Conservation (phyloP, 2,888 invertebrate species). For the Lamellibrachia columna region DNA sequence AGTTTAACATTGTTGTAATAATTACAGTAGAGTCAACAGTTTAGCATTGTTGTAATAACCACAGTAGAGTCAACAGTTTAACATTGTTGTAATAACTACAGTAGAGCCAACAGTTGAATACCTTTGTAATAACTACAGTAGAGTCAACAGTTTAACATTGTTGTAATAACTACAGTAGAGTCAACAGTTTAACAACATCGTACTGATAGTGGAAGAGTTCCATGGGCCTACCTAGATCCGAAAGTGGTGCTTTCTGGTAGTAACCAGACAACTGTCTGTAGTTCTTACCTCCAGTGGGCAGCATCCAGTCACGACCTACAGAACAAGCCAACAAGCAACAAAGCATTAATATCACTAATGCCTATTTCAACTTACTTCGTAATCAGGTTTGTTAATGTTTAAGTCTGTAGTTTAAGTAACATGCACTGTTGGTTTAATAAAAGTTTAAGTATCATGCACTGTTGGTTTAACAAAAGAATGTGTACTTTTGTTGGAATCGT, state of each 20-base stretch:
- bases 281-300: not conserved
- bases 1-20: not conserved
- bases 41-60: not conserved
- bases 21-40: not conserved
- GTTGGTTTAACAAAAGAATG: no score
- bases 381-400: not conserved
- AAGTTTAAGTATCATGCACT: no score
- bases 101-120: not conserved
- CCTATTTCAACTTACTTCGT: not conserved
- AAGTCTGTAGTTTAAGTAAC: no score
- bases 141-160: not conserved
- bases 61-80: not conserved
- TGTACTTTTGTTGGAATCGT: no score
- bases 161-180: not conserved
- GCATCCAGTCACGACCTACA: not conserved
- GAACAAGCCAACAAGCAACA: not conserved
- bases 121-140: not conserved
- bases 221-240: constrained; percentile 7
- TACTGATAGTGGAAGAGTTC: not conserved
- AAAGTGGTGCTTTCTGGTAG: constrained; percentile 24
- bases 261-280: constrained; percentile 24
- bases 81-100: not conserved
- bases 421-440: no score
- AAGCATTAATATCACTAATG: not conserved
- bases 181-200: not conserved